Evolutionary conservation across 2,113 vertebrate genomes (phyloP), one percentile per base, ranked within the genome.

Genomic region (Thamnaconus septentrionalis): DNA sequence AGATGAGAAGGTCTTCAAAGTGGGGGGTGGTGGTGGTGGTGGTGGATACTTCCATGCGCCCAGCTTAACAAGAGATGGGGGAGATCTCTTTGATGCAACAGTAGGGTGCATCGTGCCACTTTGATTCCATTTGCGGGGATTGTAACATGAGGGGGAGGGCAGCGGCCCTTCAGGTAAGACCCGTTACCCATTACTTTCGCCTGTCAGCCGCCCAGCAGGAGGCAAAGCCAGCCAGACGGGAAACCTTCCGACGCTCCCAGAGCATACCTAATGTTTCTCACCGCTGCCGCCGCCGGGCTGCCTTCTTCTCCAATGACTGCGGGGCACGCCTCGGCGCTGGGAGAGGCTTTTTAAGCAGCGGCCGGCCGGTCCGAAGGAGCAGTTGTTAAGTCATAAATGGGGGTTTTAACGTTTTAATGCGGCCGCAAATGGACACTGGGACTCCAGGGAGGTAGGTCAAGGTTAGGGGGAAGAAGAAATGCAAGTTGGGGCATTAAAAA

Each of bases 91-190:
- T 86, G 84, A 90, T 86, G 82, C 64, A 86, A 79, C 82, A 82
- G 80, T 76, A 41, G 85, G 87, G 85, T 59, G 71, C 81, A 80
- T 76, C 72, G 79, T 84, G 73, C 74, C 71, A 64, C 88, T 89
- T 88, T 91, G 88, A 91, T 90, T 89, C 83, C 66, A 83, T 84
- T 86, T 77, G 75, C 74, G 79, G 71, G 77, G 83, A 85, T 73
- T 69, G 81, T 75, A 74, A 80, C 43, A 4, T 31, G 18, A 31
- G 18, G 18, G 18, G 18, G 18, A 31, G 8, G 68, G 66, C 56
- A 79, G 72, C n/a, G 5, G 71, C 63, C 72, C 80, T 82, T 81
- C 70, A 86, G 86, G 87, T 89, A 77, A 81, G 73, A 71, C 67
- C 72, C 75, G 71, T 77, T 72, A 80, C 71, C 50, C 63, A 63